Percentiles rank a stretch among this genome's conserved stretches.
Conservation (phyloP, 2,797 vertebrate species). For the Sebastes kiyomatsui region DNA sequence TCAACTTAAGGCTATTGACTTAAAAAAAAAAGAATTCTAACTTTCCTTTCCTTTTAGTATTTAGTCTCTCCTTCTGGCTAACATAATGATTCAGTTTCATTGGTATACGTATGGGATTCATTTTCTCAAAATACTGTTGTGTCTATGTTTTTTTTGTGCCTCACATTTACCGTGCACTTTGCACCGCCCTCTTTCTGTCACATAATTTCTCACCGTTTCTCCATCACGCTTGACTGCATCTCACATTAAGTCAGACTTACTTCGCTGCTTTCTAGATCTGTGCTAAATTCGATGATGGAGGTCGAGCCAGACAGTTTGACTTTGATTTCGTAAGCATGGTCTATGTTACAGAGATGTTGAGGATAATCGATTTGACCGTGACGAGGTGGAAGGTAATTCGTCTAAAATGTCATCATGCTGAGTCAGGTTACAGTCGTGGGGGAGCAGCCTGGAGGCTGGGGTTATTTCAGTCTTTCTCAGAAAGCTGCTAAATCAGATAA, state of each 20-base stretch:
- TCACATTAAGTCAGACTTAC: background rate
- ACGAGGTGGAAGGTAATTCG: constrained; percentile 54
- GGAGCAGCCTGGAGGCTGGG: constrained; percentile 20
- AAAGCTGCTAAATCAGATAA: constrained; percentile 21
- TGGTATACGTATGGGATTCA: constrained; percentile 26
- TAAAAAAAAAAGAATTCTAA: background rate
- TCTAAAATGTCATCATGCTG: constrained; percentile 51
- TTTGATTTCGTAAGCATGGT: constrained; percentile 53
- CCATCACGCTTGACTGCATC: background rate
- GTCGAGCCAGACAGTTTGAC: constrained; percentile 46
- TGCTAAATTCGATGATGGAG: constrained; percentile 13
- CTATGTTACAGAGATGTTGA: constrained; percentile 50
- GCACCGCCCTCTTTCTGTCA: background rate
- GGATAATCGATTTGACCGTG: constrained; percentile 68
- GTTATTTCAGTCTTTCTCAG: constrained; percentile 36
- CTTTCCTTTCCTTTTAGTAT: background rate
- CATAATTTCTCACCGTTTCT: background rate
- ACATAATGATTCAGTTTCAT: constrained; percentile 1
- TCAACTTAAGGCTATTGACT: background rate
- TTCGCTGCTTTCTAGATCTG: constrained; percentile 15
- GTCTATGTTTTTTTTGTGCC: constrained; percentile 21
- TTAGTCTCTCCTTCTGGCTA: constrained; percentile 27
- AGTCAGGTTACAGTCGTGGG: constrained; percentile 36
- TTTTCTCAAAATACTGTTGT: constrained; percentile 51
- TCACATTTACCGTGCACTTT: background rate